Base-by-base conservation (phyloP, 1,140 invertebrate species). In the Idris sp. region DNA sequence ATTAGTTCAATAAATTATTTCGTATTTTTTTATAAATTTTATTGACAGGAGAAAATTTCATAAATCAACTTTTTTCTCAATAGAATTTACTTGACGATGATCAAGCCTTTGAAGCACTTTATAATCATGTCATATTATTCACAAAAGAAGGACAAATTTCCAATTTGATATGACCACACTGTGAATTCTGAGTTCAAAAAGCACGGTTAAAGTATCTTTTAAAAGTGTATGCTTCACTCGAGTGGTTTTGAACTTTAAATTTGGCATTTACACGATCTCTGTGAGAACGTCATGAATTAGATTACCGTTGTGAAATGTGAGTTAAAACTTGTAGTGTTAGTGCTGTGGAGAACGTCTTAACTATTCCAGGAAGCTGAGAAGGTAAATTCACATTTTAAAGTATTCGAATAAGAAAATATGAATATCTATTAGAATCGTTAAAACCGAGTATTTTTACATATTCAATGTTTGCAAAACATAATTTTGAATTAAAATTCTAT, bases 61-160 rank as follows among this genome's bases (percentile, higher is more conserved):
- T 11, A 13, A 9, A 14, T 1, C 58, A 58, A 31, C 30, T 31
- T 59, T 53, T 46, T 26, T 48, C 51, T 14, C 25, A 56, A 54
- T 14, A 56, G 28, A 71, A 33, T 53, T 54, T 36, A 8, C 43
- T 16, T 26, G 28, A 58, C n/a, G 43, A 56, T 16, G 35, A 48
- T 62, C 35, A 31, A 40, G 31, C 19, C 30, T 58, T 59, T 51
- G 28, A 64, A 64, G 41, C 22, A 25, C 36, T 73, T 64, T 28
- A 64, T 58, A 64, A 65, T 64, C 43, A 26, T 51, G 49, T 64
- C 51, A 41, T 44, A 36, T 64, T 58, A 36, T 58, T 73, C 38
- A 44, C 41, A 59, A 65, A 58, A 58, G 51, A 59, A 58, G 44
- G 14, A 35, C 43, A 44, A 64, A 59, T 64, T 51, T 58, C 35